Evolutionary conservation across 2,113 vertebrate species (phyloP), one percentile per base, ranked within the genome.

Genomic region (Actinemys pallida): DNA sequence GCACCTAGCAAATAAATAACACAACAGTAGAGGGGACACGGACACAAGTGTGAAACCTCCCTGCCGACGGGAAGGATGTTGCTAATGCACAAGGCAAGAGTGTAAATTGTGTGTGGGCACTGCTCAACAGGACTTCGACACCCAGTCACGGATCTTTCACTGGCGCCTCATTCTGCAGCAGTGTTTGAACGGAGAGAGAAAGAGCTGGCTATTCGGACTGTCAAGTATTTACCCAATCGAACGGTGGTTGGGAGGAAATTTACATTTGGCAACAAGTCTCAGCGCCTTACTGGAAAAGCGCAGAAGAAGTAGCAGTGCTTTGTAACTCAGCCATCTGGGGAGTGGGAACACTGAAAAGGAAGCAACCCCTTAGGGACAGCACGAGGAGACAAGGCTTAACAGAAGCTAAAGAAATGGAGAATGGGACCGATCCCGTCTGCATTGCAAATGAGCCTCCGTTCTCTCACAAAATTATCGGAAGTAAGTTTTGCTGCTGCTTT

Each of bases 401-500:
- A 45, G 69, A 50, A 12, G 27, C 42, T 25, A 52, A 90, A 53
- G 57, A 45, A 29, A 62, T 89, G 13, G 31, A 2, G 19, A 94
- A 96, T 80, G 89, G 14, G 50, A 97, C 95, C 29, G 20, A 42
- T 19, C 16, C 92, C 6, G 65, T 87, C 62, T 97, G 97, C 86
- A 7, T 39, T 27, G 50, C 25, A 76, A 85, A 62, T 12, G n/a
- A 95, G 7, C 86, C 89, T 16, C 97, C 97, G 79, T 96, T 90
- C 96, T n/a, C 97, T 9, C 87, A n/a, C 75, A 85, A 93, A 54
- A 88, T 96, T 17, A 88, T 97, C 27, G 78, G 35, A 88, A 96
- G 97, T 97, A 91, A 97, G 96, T 92, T 87, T 52, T 52, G 10
- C 2, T 24, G 35, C 31, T 42, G 16, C 59, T 83, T 50, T 49